Base-by-base conservation (phyloP, 2,888 invertebrate genomes). In the Pterostichus madidus region DNA sequence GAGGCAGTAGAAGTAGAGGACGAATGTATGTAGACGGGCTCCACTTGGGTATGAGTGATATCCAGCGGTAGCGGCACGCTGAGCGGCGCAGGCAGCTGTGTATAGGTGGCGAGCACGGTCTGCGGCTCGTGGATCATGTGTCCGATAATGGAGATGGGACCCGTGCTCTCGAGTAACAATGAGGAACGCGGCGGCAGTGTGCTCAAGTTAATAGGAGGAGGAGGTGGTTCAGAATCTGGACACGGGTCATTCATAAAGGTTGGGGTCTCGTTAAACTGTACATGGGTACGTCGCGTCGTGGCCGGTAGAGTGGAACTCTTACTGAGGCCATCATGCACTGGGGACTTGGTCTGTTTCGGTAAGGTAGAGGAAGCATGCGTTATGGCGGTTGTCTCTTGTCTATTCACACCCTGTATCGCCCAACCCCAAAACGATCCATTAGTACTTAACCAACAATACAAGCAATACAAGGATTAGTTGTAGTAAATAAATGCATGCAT, bases 131-230 rank as follows among this genome's bases (percentile, higher is more conserved):
- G 44, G 5, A 44, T 44, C 68, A 71, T 15, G 17, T 71, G 7
- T 0, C 68, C 68, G 44, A 71, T 71, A 1, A 71, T 44, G 10
- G 68, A 71, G 8, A 71, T 71, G 24, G 44, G 44, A 17, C 24
- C 44, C 0, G 52, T 52, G n/a, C 6, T 52, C 39, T 39, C 39
- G 7, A 39, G 39, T 5, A 83, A 81, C 24, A 85, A 82, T 24
- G 86, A 84, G 10, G 84, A 79, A 35, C 84, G 87, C 84, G 83
- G 86, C 84, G 85, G 92, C 90, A 88, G 89, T 6, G 92, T 91
- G 35, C 88, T 87, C 84, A 91, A 92, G 87, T 92, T 92, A 13
- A 92, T 87, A 17, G 91, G 89, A 49, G 92, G 92, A 71, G 91
- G 91, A 64, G 87, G 84, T 87, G 91, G 91, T 44, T 88, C 86